These are phyloP conservation scores for Mizuhopecten yessoensis DNA, from an alignment of 1,140 invertebrate genomes.

Conservation along the genomic window DNA sequence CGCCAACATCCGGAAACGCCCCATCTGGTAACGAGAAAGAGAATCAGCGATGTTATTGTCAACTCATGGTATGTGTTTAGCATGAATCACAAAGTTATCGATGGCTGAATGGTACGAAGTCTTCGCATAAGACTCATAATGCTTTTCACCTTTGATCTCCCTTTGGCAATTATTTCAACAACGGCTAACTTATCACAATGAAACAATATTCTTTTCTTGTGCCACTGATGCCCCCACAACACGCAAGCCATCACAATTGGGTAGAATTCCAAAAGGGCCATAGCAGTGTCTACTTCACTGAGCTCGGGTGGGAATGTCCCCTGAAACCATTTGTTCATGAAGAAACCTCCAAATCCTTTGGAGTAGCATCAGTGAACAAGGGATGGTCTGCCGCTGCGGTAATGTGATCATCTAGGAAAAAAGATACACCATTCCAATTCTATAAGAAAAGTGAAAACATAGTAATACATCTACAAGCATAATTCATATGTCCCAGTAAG, in stretches of 20 bases:
- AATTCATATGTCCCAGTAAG: no score
- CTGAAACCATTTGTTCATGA: constrained; percentile 51
- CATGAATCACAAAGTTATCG: no score
- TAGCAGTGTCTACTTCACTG: constrained; percentile 25
- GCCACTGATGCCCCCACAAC: constrained; percentile 57
- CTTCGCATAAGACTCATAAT: no score
- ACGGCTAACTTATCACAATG: constrained; percentile 55
- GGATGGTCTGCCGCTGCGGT: constrained; percentile 39
- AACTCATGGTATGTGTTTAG: no score
- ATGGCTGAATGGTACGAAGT: no score
- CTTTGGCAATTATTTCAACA: constrained; percentile 55
- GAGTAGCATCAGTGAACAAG: constrained; percentile 49
- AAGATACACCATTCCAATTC: constrained; percentile 54
- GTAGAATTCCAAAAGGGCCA: constrained; percentile 59
- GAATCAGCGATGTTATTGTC: no score
- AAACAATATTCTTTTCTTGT: constrained; percentile 46
- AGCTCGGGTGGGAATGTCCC: not conserved
- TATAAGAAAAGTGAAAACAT: constrained; percentile 57
- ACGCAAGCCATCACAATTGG: constrained; percentile 56
- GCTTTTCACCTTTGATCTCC: constrained; percentile 44
- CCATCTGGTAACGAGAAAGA: no score
- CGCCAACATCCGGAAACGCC: not conserved
- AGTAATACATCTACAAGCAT: constrained; percentile 45
- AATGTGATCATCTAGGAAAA: constrained; percentile 46
- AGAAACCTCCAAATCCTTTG: constrained; percentile 50